Conservation (phyloP, 2,797 vertebrate species). For the Liparis tanakae region DNA sequence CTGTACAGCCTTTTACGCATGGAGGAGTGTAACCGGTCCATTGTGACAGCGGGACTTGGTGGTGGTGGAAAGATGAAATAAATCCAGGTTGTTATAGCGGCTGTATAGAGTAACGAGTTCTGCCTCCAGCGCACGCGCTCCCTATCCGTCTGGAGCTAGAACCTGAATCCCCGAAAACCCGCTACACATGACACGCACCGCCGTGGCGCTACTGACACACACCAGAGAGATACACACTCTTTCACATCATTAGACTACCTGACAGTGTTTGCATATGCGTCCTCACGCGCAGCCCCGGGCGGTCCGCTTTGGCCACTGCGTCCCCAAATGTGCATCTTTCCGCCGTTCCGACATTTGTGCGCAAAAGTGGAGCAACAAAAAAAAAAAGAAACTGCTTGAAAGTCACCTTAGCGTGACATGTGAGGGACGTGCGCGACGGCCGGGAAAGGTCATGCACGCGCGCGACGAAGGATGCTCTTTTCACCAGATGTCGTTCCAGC, state of each 20-base stretch:
- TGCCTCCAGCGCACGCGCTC: conserved; percentile 66
- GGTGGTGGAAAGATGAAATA: conserved; percentile 35
- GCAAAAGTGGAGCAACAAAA: conserved; percentile 66
- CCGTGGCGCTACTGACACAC: conserved; percentile 63
- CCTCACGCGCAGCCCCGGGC: conserved; percentile 74
- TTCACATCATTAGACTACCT: conserved; percentile 74
- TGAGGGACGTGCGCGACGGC: conserved; percentile 70
- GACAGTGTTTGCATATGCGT: conserved; percentile 72
- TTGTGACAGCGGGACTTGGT: conserved; percentile 83
- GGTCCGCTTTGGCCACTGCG: conserved; percentile 66
- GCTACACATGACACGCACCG: conserved; percentile 77
- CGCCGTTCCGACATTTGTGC: conserved; percentile 76
- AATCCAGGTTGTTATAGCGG: conserved; percentile 61
- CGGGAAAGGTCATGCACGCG: conserved; percentile 80
- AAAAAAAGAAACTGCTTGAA: conserved; percentile 71
- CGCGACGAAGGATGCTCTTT: conserved; percentile 73
- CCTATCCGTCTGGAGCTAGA: conserved; percentile 76
- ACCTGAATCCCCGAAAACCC: conserved; percentile 78
- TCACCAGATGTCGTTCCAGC: conserved; percentile 64
- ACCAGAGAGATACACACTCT: conserved; percentile 64
- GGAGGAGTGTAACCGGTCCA: conserved; percentile 96
- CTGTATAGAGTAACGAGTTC: conserved; percentile 53
- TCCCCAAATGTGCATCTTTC: conserved; percentile 74
- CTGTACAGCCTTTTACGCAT: conserved; percentile 99
- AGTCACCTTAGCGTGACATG: conserved; percentile 81